A percentile compares a stretch with the other conserved stretches of the same genome.
Evolutionary conservation across 2,113 vertebrate genomes (phyloP).

Genomic region (Bambusicola thoracicus): DNA sequence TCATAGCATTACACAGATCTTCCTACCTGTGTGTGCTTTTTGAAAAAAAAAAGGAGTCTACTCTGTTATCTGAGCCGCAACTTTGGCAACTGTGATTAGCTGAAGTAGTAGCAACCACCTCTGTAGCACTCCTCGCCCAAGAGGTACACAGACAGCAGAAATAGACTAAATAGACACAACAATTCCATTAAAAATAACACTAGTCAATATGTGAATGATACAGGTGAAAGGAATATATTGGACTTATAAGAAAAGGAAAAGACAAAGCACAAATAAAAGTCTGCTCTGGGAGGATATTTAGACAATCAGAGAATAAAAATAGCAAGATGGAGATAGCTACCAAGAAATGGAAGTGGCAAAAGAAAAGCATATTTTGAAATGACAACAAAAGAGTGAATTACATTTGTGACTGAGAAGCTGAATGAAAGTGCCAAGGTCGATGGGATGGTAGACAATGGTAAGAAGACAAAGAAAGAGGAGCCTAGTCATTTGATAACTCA

Average conservation of each 20-base stretch:
- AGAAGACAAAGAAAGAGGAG: not conserved
- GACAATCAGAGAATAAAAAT: not conserved
- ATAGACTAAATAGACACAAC: not conserved
- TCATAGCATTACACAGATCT: not conserved
- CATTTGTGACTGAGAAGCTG: not conserved
- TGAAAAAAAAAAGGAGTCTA: not conserved
- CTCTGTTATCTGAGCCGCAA: not conserved
- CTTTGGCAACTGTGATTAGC: not conserved
- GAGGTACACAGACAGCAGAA: not conserved
- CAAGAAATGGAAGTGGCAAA: not conserved
- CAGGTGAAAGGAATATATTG: not conserved
- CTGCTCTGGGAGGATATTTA: not conserved
- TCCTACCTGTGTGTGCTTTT: not conserved
- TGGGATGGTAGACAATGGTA: not conserved
- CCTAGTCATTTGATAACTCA: not conserved
- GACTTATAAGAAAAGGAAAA: not conserved
- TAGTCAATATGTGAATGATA: not conserved
- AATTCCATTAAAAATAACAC: conserved; percentile 21
- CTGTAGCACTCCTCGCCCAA: not conserved
- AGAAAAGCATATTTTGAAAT: conserved; percentile 6
- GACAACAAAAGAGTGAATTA: conserved; percentile 21
- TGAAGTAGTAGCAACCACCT: not conserved
- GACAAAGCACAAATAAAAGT: not conserved
- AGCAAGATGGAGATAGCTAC: not conserved
- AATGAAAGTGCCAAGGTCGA: conserved; percentile 18